Conservation (phyloP, 2,888 invertebrate species). For the Nyleta sp. region DNA sequence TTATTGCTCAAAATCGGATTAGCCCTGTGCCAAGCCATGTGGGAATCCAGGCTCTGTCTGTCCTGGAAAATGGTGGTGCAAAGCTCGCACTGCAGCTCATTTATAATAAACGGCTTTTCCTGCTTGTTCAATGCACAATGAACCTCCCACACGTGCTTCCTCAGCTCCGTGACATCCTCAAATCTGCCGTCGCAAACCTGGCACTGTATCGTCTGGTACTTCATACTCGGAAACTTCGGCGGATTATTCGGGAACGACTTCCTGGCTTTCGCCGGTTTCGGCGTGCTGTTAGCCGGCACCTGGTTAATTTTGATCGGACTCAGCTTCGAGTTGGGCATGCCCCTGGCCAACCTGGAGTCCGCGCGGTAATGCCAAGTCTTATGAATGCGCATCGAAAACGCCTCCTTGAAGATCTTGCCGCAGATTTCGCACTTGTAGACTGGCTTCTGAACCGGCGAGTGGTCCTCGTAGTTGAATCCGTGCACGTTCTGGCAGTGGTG, state of each 20-base stretch:
- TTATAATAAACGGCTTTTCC: conserved; percentile 73
- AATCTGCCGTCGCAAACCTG: conserved; percentile 85
- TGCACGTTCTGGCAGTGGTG: conserved; percentile 75
- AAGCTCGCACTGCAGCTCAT: conserved; percentile 80
- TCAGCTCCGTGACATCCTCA: conserved; percentile 84
- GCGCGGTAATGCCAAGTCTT: conserved; percentile 85
- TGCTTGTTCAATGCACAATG: conserved; percentile 83
- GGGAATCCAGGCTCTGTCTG: conserved; percentile 81
- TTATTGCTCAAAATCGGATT: conserved; percentile 72
- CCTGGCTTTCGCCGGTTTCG: conserved; percentile 75
- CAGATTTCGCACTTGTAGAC: conserved; percentile 86
- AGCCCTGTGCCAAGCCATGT: conserved; percentile 83
- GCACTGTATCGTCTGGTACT: conserved; percentile 82
- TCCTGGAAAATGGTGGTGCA: conserved; percentile 83
- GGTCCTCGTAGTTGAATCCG: conserved; percentile 45
- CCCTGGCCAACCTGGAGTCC: conserved; percentile 79
- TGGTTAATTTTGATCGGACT: conserved; percentile 20
- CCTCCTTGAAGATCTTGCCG: conserved; percentile 86
- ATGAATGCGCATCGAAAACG: conserved; percentile 86
- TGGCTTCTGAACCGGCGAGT: neutral
- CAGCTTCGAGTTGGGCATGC: conserved; percentile 46
- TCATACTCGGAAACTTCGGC: conserved; percentile 30
- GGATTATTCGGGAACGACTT: conserved; percentile 74
- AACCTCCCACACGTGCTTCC: conserved; percentile 85
- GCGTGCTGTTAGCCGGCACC: neutral